Evolutionary conservation across 2,113 vertebrate genomes (phyloP).

Genomic region (Halichoeres trimaculatus): DNA sequence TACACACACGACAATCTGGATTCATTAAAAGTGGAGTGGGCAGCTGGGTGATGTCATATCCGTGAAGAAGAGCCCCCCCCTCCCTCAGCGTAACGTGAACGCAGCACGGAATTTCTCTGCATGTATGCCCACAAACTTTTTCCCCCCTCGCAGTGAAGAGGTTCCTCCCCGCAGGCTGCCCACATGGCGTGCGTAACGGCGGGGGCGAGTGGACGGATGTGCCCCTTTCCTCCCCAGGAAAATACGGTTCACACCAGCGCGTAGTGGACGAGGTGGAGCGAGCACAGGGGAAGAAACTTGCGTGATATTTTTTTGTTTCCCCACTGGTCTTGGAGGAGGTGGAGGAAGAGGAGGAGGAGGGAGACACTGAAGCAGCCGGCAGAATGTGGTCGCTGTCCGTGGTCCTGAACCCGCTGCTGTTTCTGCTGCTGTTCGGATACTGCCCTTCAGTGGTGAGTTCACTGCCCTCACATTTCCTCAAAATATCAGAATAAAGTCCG

Average conservation of each 20-base stretch:
- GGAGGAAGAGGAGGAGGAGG: constrained; percentile 16
- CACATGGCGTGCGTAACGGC: constrained; percentile 70
- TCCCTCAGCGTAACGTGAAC: neutral
- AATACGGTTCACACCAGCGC: constrained; percentile 28
- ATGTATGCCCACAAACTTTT: constrained; percentile 83
- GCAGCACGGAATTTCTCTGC: constrained; percentile 39
- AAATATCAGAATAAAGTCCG: neutral
- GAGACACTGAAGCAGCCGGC: constrained; percentile 40
- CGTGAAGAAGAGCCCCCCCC: constrained; percentile 74
- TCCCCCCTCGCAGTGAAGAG: constrained; percentile 30
- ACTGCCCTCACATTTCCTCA: neutral
- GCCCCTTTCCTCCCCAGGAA: constrained; percentile 31
- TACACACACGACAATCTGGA: constrained; percentile 2
- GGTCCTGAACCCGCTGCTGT: constrained; percentile 87
- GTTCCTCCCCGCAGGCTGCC: constrained; percentile 44
- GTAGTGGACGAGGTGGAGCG: constrained; percentile 42
- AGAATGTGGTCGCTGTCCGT: constrained; percentile 89
- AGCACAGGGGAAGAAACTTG: constrained; percentile 49
- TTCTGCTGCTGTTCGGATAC: constrained; percentile 87
- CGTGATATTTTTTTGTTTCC: constrained; percentile 27
- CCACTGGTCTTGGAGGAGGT: constrained; percentile 31
- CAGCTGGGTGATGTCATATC: constrained; percentile 88
- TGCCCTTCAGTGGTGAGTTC: constrained; percentile 89
- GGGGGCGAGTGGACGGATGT: constrained; percentile 66
- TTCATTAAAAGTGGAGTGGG: constrained; percentile 50